phyloP scores from a whole-genome alignment of 2,888 invertebrate species.

The Lysandra bellargus region DNA sequence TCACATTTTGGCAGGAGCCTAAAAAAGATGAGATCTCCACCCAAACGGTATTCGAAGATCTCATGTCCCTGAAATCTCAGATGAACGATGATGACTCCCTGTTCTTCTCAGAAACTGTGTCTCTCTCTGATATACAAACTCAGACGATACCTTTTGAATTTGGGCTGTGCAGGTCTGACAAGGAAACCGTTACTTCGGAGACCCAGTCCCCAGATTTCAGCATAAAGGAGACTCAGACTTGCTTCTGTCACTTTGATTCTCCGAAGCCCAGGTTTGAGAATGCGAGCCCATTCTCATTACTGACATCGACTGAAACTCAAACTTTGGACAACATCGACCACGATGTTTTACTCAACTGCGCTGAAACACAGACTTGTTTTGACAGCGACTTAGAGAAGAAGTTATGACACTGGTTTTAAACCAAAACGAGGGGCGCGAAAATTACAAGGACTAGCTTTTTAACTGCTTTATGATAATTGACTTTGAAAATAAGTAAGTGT shows the following conservation, averaged over 20 bases:
- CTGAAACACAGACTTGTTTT: conserved; percentile 65
- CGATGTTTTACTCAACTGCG: conserved; percentile 57
- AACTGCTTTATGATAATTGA: not conserved
- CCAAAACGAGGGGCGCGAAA: not conserved
- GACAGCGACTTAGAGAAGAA: conserved; percentile 47
- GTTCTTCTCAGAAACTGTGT: conserved; percentile 62
- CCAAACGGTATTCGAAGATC: conserved; percentile 65
- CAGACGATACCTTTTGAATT: conserved; percentile 68
- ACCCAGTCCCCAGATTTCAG: conserved; percentile 61
- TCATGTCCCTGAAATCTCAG: conserved; percentile 60
- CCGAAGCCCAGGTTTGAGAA: conserved; percentile 55
- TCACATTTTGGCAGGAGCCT: conserved; percentile 49
- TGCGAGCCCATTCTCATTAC: conserved; percentile 51
- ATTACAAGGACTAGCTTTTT: not conserved
- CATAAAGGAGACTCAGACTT: conserved; percentile 71
- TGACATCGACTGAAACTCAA: conserved; percentile 65
- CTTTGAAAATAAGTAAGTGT: not conserved
- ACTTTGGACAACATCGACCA: conserved; percentile 52
- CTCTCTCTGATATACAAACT: conserved; percentile 67
- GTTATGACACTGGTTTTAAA: conserved; percentile 41
- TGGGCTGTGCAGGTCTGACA: conserved; percentile 57
- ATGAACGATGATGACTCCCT: conserved; percentile 64
- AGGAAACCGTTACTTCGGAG: conserved; percentile 60
- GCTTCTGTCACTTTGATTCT: conserved; percentile 59
- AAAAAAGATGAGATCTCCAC: conserved; percentile 69